Base-by-base conservation (phyloP, 2,888 invertebrate species). In the Drymonia ruficornis region DNA sequence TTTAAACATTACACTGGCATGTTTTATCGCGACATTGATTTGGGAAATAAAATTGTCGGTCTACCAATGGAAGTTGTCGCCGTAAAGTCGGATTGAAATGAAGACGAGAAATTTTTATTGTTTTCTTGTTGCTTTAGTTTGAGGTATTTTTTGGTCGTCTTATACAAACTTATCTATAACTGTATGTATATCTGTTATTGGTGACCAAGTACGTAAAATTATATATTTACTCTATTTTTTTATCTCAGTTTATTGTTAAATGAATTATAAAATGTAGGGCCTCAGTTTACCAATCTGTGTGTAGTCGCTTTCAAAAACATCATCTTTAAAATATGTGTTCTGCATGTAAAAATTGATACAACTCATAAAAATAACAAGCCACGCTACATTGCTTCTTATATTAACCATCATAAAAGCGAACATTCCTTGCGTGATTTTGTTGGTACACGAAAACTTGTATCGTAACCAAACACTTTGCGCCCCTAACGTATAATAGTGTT, bases 401-500 rank as follows among this genome's bases (percentile, higher is more conserved):
- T 0, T 15, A 15, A 12, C 15, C 0, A 7, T 0, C 0, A 18
- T 50, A 61, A 8, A 52, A 62, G 47, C 43, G 46, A 56, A 43
- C 56, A 28, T 61, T 16, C 28, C 43, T 50, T 52, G 55, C 43
- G 12, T 50, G 50, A n/a, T 16, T 52, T 12, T 16, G 47, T 52
- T n/a, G 11, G 49, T 52, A 43, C 43, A 43, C 43, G 12, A 43
- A 40, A 43, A 19, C 12, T 43, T 38, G 48, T 52, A 50, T 53
- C 53, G 52, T 45, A 55, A 47, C 42, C 43, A 59, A 64, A 53
- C 56, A 58, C 61, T 61, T 53, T 63, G 65, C 50, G 52, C 56
- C 44, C 55, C 44, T 55, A 66, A 55, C 61, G 65, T 67, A n/a
- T n/a, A n/a, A n/a, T n/a, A 63, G 69, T 72, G 70, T 63, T 70